Conservation (phyloP, 2,888 invertebrate genomes). For the Oxyteleia sp. region DNA sequence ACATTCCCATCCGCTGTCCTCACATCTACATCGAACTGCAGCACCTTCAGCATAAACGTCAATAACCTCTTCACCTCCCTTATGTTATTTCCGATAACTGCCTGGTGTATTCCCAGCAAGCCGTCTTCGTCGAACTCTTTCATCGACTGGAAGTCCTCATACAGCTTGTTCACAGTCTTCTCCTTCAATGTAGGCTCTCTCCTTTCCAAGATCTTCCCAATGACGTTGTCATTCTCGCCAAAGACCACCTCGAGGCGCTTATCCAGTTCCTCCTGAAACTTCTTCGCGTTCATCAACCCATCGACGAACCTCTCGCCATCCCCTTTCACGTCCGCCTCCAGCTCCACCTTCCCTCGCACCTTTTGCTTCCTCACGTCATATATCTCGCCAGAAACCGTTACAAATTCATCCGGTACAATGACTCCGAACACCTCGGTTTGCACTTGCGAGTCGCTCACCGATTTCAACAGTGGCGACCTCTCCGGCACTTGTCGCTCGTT, state of each 20-base stretch:
- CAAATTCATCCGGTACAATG: conserved; percentile 73
- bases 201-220: conserved; percentile 48
- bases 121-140: conserved; percentile 79
- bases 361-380: too few species aligned
- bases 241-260: conserved; percentile 65
- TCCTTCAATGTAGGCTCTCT: conserved; percentile 17
- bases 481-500: conserved; percentile 78
- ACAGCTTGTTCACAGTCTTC: conserved; percentile 72
- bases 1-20: conserved; percentile 78
- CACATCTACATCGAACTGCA: conserved; percentile 78
- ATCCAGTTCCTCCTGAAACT: too few species aligned
- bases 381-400: conserved; percentile 73
- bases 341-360: too few species aligned
- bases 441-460: conserved; percentile 75
- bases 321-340: too few species aligned
- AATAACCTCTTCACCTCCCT: conserved; percentile 77
- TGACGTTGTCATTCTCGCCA: conserved; percentile 32
- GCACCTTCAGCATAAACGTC: conserved; percentile 48
- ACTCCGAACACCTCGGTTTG: conserved; percentile 82
- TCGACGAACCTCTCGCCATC: too few species aligned
- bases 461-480: conserved; percentile 46
- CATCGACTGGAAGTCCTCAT: conserved; percentile 77
- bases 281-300: too few species aligned
- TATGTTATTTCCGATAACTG: conserved; percentile 77
- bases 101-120: conserved; percentile 81